Evolutionary conservation across 2,113 vertebrate species (phyloP).

Genomic region (Tachycineta bicolor): DNA sequence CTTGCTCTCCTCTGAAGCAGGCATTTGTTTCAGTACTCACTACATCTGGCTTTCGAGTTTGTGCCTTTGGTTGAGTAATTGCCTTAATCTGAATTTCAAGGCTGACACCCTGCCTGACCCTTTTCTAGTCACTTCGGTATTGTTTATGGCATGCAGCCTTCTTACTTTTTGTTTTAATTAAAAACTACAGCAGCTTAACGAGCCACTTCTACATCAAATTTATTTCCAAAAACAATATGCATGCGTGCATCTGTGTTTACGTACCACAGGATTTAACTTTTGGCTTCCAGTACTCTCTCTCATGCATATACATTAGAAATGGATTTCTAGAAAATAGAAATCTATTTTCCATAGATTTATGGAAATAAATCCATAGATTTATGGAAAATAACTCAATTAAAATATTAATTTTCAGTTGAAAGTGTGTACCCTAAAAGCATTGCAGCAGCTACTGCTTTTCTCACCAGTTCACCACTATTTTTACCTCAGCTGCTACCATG

Average conservation of each 20-base stretch:
- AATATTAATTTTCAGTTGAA: not conserved
- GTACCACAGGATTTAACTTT: not conserved
- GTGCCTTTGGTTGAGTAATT: slow-evolving; percentile 41
- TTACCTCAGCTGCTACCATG: not conserved
- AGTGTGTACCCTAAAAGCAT: not conserved
- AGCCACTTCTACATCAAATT: not conserved
- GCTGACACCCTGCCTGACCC: not conserved
- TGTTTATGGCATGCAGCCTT: not conserved
- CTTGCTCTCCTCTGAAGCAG: not conserved
- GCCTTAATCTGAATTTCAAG: slow-evolving; percentile 64
- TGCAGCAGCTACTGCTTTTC: not conserved
- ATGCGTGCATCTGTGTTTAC: not conserved
- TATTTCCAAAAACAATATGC: not conserved
- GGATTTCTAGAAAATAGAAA: not conserved
- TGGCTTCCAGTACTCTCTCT: not conserved
- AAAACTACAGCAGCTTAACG: not conserved
- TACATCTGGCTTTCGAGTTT: slow-evolving; percentile 23
- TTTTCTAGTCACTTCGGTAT: not conserved
- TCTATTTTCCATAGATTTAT: not conserved
- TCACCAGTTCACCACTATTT: not conserved
- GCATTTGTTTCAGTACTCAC: not conserved
- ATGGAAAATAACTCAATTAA: not conserved
- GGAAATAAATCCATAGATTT: not conserved
- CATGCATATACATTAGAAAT: not conserved
- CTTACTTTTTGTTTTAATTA: slow-evolving; percentile 31